Evolutionary conservation across 2,797 vertebrate genomes (phyloP).

Genomic region (Ibycter americanus): DNA sequence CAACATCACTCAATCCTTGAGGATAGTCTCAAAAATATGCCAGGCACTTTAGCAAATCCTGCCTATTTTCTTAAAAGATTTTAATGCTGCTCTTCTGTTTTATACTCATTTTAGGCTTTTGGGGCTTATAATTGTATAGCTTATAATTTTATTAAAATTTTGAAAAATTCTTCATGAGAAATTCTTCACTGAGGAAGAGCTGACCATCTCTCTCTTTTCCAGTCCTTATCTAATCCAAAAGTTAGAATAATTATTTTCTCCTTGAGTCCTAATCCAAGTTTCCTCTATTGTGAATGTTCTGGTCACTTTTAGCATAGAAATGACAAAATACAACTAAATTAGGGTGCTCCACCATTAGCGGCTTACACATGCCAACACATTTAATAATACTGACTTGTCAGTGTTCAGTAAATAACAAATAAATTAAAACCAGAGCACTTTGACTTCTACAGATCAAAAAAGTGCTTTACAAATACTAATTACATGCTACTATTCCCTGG

Average conservation of each 20-base stretch:
- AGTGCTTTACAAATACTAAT: conserved; percentile 24
- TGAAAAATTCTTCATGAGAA: neutral
- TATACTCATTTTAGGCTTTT: neutral
- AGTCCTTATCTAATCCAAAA: neutral
- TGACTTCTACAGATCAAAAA: conserved; percentile 7
- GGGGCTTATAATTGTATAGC: neutral
- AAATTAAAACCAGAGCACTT: neutral
- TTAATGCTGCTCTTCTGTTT: neutral
- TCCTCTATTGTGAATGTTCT: neutral
- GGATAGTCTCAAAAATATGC: neutral
- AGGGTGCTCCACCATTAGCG: neutral
- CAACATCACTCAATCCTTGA: neutral
- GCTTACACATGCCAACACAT: neutral
- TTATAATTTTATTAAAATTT: neutral
- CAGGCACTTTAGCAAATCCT: neutral
- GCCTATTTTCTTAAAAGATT: neutral
- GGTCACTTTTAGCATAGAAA: neutral
- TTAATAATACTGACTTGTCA: neutral
- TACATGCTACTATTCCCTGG: neutral
- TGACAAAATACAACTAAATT: neutral
- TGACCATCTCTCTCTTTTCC: neutral
- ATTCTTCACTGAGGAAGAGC: neutral
- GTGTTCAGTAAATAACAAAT: conserved; percentile 14
- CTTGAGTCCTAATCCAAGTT: neutral
- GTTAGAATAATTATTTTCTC: neutral